phyloP scores from a whole-genome alignment of 2,113 vertebrate species.

The Mirounga angustirostris region DNA sequence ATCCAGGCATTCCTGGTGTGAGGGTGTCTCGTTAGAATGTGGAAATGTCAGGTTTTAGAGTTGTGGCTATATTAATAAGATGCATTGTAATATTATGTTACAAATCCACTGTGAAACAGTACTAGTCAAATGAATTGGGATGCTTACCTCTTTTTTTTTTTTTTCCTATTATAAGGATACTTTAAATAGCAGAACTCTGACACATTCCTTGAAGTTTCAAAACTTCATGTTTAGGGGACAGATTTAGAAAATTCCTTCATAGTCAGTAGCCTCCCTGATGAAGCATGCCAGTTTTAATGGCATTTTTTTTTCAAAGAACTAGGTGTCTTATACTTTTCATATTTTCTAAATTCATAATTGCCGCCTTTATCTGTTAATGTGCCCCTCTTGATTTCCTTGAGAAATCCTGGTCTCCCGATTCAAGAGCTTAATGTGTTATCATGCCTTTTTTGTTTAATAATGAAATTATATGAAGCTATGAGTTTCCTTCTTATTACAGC shows the following conservation, averaged over 20 bases:
- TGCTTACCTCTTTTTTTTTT: not conserved
- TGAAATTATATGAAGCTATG: conserved; percentile 55
- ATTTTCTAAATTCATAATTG: conserved; percentile 54
- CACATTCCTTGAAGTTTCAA: not conserved
- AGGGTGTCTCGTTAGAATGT: not conserved
- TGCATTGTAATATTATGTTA: not conserved
- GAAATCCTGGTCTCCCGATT: not conserved
- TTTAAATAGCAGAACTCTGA: not conserved
- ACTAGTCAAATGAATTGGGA: not conserved
- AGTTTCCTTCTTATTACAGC: conserved; percentile 63
- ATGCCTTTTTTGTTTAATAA: conserved; percentile 38
- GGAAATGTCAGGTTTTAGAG: not conserved
- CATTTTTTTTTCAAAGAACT: not conserved
- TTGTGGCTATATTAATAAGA: not conserved
- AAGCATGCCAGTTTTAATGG: not conserved
- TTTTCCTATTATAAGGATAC: not conserved
- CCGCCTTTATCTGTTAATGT: conserved; percentile 12
- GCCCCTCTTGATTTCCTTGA: conserved; percentile 45
- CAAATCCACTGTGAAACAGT: not conserved
- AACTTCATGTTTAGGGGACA: not conserved
- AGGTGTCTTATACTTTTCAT: not conserved
- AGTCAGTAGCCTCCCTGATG: not conserved
- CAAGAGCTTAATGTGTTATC: not conserved
- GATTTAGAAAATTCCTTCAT: not conserved
- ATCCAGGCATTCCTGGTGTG: too few species aligned